Base-by-base conservation (phyloP, 2,888 invertebrate genomes). In the Drosophila gaucha region DNA sequence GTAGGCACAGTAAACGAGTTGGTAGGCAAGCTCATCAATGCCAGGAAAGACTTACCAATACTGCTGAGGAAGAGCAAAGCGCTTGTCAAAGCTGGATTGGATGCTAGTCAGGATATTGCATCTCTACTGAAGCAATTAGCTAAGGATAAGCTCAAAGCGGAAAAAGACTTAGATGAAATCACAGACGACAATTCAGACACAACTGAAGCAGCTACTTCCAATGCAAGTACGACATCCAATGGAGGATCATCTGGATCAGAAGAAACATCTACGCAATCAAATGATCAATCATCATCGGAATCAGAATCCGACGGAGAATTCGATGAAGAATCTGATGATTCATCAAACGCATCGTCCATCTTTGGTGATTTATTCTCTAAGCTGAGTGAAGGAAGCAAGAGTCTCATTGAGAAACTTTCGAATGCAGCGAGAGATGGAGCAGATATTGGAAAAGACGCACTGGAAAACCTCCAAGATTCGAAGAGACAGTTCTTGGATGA, bases 141-240 rank as follows among this genome's bases (percentile, higher is more conserved):
- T 30, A 8, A 28, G 10, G 74, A 55, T 18, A 38, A 31, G 36
- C 9, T 26, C 1, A 3, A 64, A 10, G 6, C 14, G 18, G 59
- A 60, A 12, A 38, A 14, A 1, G 9, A 64, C 5, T 12, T 60
- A 0, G 20, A 38, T 8, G 30, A 22, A 10, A 64, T 64, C 47
- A 60, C 64, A 20, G 9, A 26, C 8, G 30, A 38, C 4, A 14
- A 44, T 16, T 28, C 26, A 2, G n/a, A n/a, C n/a, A n/a, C n/a
- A n/a, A n/a, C n/a, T n/a, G n/a, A n/a, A n/a, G n/a, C n/a, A n/a
- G n/a, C n/a, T n/a, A n/a, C n/a, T n/a, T n/a, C n/a, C n/a, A n/a
- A n/a, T n/a, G n/a, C n/a, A n/a, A n/a, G n/a, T n/a, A n/a, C n/a
- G n/a, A n/a, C n/a, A n/a, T n/a, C n/a, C n/a, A n/a, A n/a, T n/a